Conservation (phyloP, 2,888 invertebrate genomes). For the Tiliacea aurago region DNA sequence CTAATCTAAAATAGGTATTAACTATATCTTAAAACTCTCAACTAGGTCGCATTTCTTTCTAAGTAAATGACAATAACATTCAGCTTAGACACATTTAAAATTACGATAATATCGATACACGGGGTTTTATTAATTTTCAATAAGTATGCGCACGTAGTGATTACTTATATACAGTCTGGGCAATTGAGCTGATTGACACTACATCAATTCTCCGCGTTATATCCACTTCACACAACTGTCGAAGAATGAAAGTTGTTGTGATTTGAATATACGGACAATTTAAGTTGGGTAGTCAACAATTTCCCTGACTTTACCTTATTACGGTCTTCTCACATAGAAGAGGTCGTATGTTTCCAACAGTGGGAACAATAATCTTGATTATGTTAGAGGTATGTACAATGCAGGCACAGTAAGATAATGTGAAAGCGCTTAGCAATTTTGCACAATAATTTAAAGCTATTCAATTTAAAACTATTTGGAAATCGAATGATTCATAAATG, state of each 20-base stretch:
- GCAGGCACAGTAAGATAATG: neutral
- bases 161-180: too few species aligned
- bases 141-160: too few species aligned
- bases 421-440: neutral
- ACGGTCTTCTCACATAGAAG: neutral
- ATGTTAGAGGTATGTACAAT: too few species aligned
- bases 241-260: neutral
- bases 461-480: slow-evolving; percentile 13
- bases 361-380: neutral
- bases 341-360: neutral
- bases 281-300: neutral
- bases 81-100: neutral
- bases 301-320: neutral
- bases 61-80: neutral
- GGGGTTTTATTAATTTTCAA: neutral
- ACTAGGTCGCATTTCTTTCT: slow-evolving; percentile 1
- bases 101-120: neutral
- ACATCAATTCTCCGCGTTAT: neutral
- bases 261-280: neutral
- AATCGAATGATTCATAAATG: slow-evolving; percentile 31
- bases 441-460: slow-evolving; percentile 12
- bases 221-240: neutral
- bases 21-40: slow-evolving; percentile 16
- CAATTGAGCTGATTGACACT: neutral
- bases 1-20: slow-evolving; percentile 24